Evolutionary conservation across 2,888 invertebrate species (phyloP).

Genomic region (Aphodius granarius): DNA sequence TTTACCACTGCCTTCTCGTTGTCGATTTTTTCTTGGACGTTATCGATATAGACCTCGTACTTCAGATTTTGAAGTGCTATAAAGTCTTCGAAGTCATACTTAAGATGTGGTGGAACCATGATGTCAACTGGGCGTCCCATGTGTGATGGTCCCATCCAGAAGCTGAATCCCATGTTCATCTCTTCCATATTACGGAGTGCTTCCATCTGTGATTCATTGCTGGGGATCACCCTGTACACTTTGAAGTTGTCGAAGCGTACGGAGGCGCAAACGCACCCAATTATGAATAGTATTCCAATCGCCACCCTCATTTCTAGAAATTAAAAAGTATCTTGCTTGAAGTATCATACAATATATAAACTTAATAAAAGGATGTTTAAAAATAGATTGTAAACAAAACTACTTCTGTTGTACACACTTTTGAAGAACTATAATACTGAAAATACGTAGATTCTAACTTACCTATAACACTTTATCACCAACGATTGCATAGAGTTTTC

Average conservation of each 20-base stretch:
- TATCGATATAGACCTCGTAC: conserved; percentile 55
- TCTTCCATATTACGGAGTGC: conserved; percentile 51
- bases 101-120: conserved; percentile 63
- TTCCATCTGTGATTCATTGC: conserved; percentile 45
- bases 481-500: not conserved
- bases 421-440: conserved; percentile 4
- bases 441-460: not conserved
- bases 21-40: conserved; percentile 60
- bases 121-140: conserved; percentile 55
- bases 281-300: not conserved
- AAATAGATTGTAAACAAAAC: no score
- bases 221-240: conserved; percentile 43
- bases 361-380: no score
- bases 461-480: not conserved
- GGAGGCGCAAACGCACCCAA: conserved; percentile 9
- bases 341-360: no score
- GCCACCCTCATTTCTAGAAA: not conserved
- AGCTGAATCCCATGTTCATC: conserved; percentile 44
- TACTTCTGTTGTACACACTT: no score
- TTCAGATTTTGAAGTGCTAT: conserved; percentile 51
- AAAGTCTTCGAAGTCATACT: conserved; percentile 53
- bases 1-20: conserved; percentile 41
- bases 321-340: no score
- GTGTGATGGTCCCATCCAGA: conserved; percentile 53
- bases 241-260: conserved; percentile 39